A percentile compares a stretch with the other conserved stretches of the same genome.
These are phyloP conservation scores for Agraylea sexmaculata DNA, from an alignment of 1,140 invertebrate genomes.

Conservation along the genomic window DNA sequence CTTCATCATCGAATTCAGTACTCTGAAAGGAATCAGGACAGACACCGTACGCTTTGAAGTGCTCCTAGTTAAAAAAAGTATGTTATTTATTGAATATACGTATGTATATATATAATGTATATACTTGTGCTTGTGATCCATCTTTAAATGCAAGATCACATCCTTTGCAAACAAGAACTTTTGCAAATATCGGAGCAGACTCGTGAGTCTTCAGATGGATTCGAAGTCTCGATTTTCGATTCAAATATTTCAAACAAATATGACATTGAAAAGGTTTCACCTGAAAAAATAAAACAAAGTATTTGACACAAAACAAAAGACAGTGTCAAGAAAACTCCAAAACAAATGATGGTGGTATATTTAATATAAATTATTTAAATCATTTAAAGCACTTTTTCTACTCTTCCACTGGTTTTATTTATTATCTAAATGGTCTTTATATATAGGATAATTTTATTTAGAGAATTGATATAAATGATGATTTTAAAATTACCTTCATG, in stretches of 20 bases:
- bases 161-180: constrained; percentile 28
- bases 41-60: not conserved
- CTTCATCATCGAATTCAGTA: not conserved
- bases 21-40: constrained; percentile 5
- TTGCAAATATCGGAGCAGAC: constrained; percentile 27
- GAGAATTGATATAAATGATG: no score
- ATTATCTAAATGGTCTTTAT: no score
- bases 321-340: constrained; percentile 37
- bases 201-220: constrained; percentile 38
- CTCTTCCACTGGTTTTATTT: no score
- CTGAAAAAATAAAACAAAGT: constrained; percentile 19
- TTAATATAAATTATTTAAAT: not conserved
- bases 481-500: constrained; percentile 29
- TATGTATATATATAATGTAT: constrained; percentile 3
- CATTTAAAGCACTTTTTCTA: no score
- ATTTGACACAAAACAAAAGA: not conserved
- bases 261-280: constrained; percentile 42
- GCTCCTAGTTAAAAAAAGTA: constrained; percentile 2
- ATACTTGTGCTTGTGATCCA: constrained; percentile 26
- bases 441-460: no score
- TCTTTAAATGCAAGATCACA: constrained; percentile 31
- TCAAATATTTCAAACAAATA: constrained; percentile 39
- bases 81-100: not conserved
- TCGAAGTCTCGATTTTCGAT: constrained; percentile 35
- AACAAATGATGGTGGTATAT: constrained; percentile 3